Percentiles rank a stretch among this genome's conserved stretches.
These are phyloP conservation scores for Polydesmus complanatus DNA, from an alignment of 2,888 invertebrate species.

Conservation along the genomic window DNA sequence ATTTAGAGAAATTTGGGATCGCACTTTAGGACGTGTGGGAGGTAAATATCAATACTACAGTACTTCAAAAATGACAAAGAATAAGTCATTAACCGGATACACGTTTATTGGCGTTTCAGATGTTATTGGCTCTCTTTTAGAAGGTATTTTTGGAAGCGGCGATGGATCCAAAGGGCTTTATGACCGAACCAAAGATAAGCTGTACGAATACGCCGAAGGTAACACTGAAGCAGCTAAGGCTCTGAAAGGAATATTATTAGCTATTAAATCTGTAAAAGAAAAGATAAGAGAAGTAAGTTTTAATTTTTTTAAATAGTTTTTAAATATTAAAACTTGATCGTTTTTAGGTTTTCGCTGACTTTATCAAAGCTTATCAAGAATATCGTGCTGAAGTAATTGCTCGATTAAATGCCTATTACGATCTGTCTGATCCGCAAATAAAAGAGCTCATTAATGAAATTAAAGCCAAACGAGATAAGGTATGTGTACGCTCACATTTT, in stretches of 20 bases:
- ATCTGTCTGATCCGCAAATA: not conserved
- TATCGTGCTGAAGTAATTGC: not conserved
- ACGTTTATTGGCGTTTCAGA: not conserved
- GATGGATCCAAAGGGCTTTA: not conserved
- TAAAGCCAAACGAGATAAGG: not conserved
- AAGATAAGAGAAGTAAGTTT: conserved; percentile 5
- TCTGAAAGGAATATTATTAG: conserved; percentile 8
- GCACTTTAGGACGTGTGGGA: not conserved
- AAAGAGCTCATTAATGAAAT: conserved; percentile 8
- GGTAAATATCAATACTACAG: not conserved
- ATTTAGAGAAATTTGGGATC: not conserved
- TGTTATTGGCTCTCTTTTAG: not conserved
- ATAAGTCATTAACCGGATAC: not conserved
- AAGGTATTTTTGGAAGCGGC: not conserved
- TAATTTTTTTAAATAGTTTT: not conserved
- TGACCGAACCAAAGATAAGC: conserved; percentile 4
- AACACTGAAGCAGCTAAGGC: conserved; percentile 3
- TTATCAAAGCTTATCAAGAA: not conserved
- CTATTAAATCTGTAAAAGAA: conserved; percentile 8
- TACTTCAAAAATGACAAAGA: not conserved
- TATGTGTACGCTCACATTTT: too few species aligned
- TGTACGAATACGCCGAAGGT: conserved; percentile 7
- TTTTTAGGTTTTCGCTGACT: not conserved
- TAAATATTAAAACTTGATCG: not conserved
- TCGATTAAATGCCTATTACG: not conserved